phyloP scores from a whole-genome alignment of 1,140 invertebrate species.

The Diprion similis region DNA sequence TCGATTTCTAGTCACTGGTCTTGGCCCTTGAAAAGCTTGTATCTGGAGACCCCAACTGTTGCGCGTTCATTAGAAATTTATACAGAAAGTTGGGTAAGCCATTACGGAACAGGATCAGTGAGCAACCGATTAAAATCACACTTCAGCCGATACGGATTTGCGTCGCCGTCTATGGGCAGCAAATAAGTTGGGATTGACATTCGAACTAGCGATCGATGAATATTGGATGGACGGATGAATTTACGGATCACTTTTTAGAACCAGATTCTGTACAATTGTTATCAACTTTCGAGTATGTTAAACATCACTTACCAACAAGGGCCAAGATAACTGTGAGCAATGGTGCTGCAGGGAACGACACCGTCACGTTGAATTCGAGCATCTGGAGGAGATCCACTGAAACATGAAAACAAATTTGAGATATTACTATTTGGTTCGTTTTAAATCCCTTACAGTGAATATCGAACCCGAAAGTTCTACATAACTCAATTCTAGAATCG shows the following conservation, averaged over 20 bases:
- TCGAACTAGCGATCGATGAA: neutral
- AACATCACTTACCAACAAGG: conserved; percentile 85
- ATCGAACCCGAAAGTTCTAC: too few relatives aligned
- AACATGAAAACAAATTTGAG: conserved; percentile 57
- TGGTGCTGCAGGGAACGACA: conserved; percentile 94
- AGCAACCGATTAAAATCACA: too few relatives aligned
- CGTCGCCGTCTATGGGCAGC: neutral
- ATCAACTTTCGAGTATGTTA: neutral
- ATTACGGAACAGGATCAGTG: neutral
- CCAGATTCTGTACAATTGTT: neutral
- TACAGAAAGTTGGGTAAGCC: conserved; percentile 38
- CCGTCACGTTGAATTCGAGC: conserved; percentile 92
- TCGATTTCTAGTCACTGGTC: too few relatives aligned
- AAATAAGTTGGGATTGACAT: neutral
- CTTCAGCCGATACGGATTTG: too few relatives aligned
- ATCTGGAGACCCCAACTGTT: conserved; percentile 42
- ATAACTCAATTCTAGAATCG: too few relatives aligned
- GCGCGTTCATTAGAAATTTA: conserved; percentile 54
- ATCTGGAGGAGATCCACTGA: conserved; percentile 96
- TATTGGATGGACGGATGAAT: neutral
- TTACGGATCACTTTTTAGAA: neutral
- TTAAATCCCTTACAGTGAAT: too few relatives aligned
- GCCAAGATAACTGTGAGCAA: conserved; percentile 96
- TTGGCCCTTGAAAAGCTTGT: too few relatives aligned
- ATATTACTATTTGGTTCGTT: too few relatives aligned